These are phyloP conservation scores for Natator depressus DNA, from an alignment of 2,113 vertebrate genomes.

Conservation along the genomic window DNA sequence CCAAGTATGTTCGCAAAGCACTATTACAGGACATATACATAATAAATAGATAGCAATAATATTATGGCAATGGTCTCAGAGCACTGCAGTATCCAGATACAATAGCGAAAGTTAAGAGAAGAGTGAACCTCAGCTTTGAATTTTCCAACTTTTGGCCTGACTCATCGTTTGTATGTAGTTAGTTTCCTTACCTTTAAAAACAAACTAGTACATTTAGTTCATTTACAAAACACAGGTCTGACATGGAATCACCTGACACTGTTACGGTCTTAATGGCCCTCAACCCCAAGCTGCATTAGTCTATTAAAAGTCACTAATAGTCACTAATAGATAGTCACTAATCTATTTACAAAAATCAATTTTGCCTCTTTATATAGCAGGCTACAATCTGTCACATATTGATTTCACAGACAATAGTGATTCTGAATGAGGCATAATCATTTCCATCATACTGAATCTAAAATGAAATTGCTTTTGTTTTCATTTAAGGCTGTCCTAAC, in stretches of 20 bases:
- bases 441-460: not conserved
- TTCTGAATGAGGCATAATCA: accelerated
- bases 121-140: not conserved
- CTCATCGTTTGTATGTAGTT: not conserved
- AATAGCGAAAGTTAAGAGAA: not conserved
- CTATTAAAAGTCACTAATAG: not conserved
- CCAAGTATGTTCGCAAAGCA: not conserved
- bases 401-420: not conserved
- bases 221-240: not conserved
- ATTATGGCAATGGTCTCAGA: not conserved
- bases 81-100: not conserved
- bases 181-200: not conserved
- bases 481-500: not conserved
- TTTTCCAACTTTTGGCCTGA: not conserved
- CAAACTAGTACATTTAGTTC: not conserved
- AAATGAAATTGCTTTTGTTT: not conserved
- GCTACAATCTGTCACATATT: not conserved
- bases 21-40: not conserved
- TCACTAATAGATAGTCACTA: too few relatives aligned
- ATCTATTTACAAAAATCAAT: not conserved
- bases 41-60: not conserved
- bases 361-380: not conserved
- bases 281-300: not conserved
- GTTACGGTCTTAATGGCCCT: not conserved
- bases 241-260: not conserved